These are phyloP conservation scores for Acronicta psi DNA, from an alignment of 2,888 invertebrate species.

Conservation along the genomic window DNA sequence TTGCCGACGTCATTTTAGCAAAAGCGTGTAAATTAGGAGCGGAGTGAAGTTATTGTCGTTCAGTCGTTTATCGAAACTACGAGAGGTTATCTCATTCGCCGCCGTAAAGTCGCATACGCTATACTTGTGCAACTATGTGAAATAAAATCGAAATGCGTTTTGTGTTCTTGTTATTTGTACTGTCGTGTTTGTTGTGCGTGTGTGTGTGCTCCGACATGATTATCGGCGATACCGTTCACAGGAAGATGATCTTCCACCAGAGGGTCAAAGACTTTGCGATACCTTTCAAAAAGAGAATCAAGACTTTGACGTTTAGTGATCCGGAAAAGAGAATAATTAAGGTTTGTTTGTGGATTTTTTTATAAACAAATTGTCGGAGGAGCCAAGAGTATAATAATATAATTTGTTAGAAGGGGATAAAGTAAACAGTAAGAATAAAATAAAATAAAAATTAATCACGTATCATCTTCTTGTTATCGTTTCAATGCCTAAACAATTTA, in stretches of 20 bases:
- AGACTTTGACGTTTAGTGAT: constrained; percentile 76
- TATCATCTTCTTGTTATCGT: too few relatives aligned
- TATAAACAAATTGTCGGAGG: not conserved
- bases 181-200: constrained; percentile 67
- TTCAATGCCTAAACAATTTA: too few relatives aligned
- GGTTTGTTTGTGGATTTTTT: constrained; percentile 67
- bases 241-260: constrained; percentile 86
- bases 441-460: too few relatives aligned
- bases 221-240: constrained; percentile 82
- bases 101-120: constrained; percentile 40
- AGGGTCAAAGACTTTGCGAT: constrained; percentile 84
- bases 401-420: too few relatives aligned
- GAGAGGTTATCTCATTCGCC: constrained; percentile 71
- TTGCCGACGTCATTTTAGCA: constrained; percentile 50
- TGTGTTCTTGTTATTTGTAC: constrained; percentile 66
- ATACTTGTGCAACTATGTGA: constrained; percentile 63
- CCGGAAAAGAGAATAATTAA: constrained; percentile 81
- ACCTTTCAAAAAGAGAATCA: constrained; percentile 84
- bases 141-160: constrained; percentile 77
- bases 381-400: too few relatives aligned
- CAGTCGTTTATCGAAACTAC: constrained; percentile 55
- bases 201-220: constrained; percentile 81
- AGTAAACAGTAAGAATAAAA: too few relatives aligned
- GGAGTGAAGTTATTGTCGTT: constrained; percentile 61
- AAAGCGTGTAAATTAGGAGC: constrained; percentile 30